Evolutionary conservation across 2,888 invertebrate species (phyloP).

Genomic region (Elysia crispata): DNA sequence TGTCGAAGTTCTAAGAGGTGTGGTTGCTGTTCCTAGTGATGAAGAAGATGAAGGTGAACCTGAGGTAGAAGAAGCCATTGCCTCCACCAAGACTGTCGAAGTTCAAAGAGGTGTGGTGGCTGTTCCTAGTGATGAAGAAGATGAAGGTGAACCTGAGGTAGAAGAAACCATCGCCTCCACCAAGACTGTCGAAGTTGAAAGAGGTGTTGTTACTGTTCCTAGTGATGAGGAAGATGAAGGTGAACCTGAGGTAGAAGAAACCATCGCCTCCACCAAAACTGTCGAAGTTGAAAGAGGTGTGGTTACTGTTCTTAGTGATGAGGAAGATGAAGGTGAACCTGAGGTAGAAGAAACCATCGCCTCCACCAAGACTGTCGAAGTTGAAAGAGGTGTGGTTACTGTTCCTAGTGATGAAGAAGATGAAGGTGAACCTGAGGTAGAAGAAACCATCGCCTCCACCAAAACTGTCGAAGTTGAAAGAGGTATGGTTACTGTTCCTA

Average conservation of each 20-base stretch:
- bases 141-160: conserved; percentile 2
- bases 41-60: conserved; percentile 16
- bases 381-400: conserved; percentile 15
- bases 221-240: conserved; percentile 22
- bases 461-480: too few species aligned
- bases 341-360: not conserved
- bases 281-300: not conserved
- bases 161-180: not conserved
- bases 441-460: not conserved
- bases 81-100: conserved; percentile 15
- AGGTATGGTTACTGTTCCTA: not conserved
- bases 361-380: too few species aligned
- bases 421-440: conserved; percentile 18
- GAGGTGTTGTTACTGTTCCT: not conserved
- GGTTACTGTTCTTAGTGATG: conserved; percentile 43
- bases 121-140: conserved; percentile 16
- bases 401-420: conserved; percentile 46
- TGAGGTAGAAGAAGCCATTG: conserved; percentile 6
- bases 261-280: not conserved
- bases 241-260: conserved; percentile 18
- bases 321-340: conserved; percentile 36
- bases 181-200: conserved; percentile 30
- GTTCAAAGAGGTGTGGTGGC: conserved; percentile 2
- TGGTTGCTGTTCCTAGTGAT: too few species aligned
- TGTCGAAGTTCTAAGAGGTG: too few species aligned